phyloP scores from a whole-genome alignment of 2,797 vertebrate species.

The Hypotaenidia okinawae region DNA sequence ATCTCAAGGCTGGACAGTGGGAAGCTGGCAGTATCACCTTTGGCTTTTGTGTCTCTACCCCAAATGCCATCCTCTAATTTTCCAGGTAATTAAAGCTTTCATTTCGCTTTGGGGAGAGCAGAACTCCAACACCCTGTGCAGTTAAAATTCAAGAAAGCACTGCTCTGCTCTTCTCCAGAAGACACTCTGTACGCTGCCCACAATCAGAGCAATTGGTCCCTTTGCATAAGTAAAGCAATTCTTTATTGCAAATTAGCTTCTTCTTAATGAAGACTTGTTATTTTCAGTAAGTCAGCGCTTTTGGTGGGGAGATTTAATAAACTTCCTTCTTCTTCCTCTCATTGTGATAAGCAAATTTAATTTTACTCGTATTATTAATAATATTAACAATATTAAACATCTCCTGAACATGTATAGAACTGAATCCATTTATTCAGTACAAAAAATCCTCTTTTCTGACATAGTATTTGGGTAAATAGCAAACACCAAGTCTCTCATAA shows the following conservation, averaged over 20 bases:
- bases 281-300: conserved; percentile 42
- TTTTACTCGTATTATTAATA: conserved; percentile 22
- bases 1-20: not conserved
- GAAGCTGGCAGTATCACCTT: not conserved
- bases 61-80: not conserved
- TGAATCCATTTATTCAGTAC: not conserved
- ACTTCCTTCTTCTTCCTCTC: conserved; percentile 43
- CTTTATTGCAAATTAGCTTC: conserved; percentile 43
- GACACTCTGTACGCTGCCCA: not conserved
- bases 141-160: not conserved
- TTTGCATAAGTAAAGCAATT: conserved; percentile 28
- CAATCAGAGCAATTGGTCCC: not conserved
- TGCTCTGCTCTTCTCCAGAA: not conserved
- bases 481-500: not conserved
- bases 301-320: conserved; percentile 41
- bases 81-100: not conserved
- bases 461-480: not conserved
- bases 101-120: not conserved
- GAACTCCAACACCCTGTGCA: not conserved
- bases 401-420: not conserved
- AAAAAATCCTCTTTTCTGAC: not conserved
- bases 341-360: conserved; percentile 46
- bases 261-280: conserved; percentile 52
- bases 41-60: not conserved
- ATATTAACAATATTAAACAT: conserved; percentile 17